Evolutionary conservation across 2,113 vertebrate species (phyloP), one percentile per base, ranked within the genome.

Genomic region (Stercorarius parasiticus): DNA sequence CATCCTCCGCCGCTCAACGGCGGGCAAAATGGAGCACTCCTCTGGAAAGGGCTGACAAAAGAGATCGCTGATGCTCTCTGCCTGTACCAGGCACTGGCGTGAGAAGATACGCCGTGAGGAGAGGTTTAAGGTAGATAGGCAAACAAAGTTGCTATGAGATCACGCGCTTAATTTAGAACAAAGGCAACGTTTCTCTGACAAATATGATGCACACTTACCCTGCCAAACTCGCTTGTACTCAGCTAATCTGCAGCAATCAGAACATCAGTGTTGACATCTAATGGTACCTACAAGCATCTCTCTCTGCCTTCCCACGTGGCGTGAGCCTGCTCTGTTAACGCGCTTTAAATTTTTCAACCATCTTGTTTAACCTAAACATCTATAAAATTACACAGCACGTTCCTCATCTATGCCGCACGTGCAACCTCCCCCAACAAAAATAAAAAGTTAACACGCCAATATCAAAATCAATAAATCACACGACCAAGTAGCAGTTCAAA

Each of bases 401-500:
- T 86, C 88, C 95, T 97, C 97, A 91, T 95, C 97, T 42, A 34
- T 17, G 95, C 93, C 53, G 95, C 56, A 0, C n/a, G 90, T 64
- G 96, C 66, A 93, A 85, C 55, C 45, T 22, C 53, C 81, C n/a
- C 30, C 82, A 81, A 42, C 43, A 78, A 96, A 94, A 97, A 98
- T 92, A 97, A 92, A 95, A 98, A 98, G 97, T 97, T 96, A 96
- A 97, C 94, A 91, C 21, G 65, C 97, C 82, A 96, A 97, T 97
- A 98, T 96, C 97, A 96, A 98, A 98, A 98, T 98, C 98, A 97
- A 98, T 98, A 98, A 98, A 98, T 98, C 98, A 98, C 93, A 70
- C 74, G 23, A 95, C 97, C 98, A 98, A 98, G 98, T 96, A 97
- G 97, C 98, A 97, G 98, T 98, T 98, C 98, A 98, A 98, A 98